A percentile compares a stretch with the other conserved stretches of the same genome.
Evolutionary conservation across 2,888 invertebrate genomes (phyloP).

Genomic region (Alloplasta piceator): DNA sequence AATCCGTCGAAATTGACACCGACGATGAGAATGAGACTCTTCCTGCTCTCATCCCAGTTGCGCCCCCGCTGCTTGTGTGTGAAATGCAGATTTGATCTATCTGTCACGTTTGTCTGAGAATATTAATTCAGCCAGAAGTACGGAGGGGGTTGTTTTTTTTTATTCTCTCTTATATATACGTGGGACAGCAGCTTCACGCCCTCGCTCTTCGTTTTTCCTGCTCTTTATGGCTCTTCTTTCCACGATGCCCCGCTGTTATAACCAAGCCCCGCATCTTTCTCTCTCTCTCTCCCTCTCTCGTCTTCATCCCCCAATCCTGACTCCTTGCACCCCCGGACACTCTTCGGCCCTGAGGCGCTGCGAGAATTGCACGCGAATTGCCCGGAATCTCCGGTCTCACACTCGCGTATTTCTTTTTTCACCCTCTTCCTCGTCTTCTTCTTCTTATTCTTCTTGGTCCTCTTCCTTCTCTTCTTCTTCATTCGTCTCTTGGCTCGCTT

Average conservation of each 20-base stretch:
- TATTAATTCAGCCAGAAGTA: constrained; percentile 78
- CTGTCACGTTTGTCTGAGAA: constrained; percentile 82
- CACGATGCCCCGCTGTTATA: constrained; percentile 54
- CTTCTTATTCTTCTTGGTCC: constrained; percentile 28
- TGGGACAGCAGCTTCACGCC: constrained; percentile 7
- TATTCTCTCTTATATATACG: constrained; percentile 19
- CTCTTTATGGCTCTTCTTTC: constrained; percentile 71
- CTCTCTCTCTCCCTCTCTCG: constrained; percentile 45
- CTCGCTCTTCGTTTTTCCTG: constrained; percentile 61
- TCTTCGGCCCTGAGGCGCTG: constrained; percentile 53
- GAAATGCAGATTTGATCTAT: constrained; percentile 82
- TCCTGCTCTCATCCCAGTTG: constrained; percentile 17
- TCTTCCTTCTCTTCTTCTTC: constrained; percentile 33
- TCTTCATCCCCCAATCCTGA: constrained; percentile 28
- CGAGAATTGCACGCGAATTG: constrained; percentile 81
- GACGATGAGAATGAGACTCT: constrained; percentile 46
- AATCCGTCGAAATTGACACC: constrained; percentile 82
- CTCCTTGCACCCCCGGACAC: constrained; percentile 47
- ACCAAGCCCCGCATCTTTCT: constrained; percentile 10
- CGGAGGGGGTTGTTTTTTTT: constrained; percentile 28
- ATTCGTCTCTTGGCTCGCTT: constrained; percentile 23
- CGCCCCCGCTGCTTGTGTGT: constrained; percentile 46
- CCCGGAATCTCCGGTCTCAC: constrained; percentile 75
- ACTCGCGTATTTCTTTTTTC: constrained; percentile 57
- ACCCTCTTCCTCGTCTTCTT: constrained; percentile 27